These are phyloP conservation scores for Caracal caracal DNA, from an alignment of 2,113 vertebrate genomes.

Conservation along the genomic window DNA sequence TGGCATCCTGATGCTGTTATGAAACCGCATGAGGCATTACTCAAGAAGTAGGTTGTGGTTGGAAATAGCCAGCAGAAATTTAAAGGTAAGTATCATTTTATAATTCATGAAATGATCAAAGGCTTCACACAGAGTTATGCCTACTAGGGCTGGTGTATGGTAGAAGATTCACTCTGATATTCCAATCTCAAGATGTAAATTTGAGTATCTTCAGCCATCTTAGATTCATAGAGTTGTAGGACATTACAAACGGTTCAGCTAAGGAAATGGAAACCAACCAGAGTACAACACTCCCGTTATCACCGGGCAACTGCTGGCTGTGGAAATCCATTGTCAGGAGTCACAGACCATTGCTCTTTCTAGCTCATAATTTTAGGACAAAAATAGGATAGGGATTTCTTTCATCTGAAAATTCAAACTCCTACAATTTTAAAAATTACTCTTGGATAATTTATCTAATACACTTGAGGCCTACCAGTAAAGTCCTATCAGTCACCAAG, in stretches of 20 bases:
- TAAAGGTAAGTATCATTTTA: slow-evolving; percentile 73
- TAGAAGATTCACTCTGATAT: neutral
- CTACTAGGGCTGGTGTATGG: neutral
- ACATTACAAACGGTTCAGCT: neutral
- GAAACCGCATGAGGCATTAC: slow-evolving; percentile 56
- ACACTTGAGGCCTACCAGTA: neutral
- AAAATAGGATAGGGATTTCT: neutral
- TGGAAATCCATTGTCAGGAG: neutral
- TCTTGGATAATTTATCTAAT: neutral
- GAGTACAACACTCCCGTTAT: too few species aligned
- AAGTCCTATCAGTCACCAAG: neutral
- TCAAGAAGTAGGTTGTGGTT: slow-evolving; percentile 47
- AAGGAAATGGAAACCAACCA: neutral
- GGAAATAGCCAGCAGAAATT: slow-evolving; percentile 73
- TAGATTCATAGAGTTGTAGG: neutral
- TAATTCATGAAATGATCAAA: slow-evolving; percentile 64
- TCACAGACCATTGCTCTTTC: neutral
- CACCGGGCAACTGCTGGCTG: neutral
- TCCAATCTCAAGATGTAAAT: neutral
- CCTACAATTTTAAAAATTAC: neutral
- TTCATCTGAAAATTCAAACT: neutral
- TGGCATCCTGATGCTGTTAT: slow-evolving; percentile 49
- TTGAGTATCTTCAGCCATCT: slow-evolving; percentile 40
- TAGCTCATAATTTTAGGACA: slow-evolving; percentile 2
- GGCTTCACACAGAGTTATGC: slow-evolving; percentile 25